These are phyloP conservation scores for Astreopora myriophthalma DNA, from an alignment of 64 coral and sea anemone species.

Conservation along the genomic window DNA sequence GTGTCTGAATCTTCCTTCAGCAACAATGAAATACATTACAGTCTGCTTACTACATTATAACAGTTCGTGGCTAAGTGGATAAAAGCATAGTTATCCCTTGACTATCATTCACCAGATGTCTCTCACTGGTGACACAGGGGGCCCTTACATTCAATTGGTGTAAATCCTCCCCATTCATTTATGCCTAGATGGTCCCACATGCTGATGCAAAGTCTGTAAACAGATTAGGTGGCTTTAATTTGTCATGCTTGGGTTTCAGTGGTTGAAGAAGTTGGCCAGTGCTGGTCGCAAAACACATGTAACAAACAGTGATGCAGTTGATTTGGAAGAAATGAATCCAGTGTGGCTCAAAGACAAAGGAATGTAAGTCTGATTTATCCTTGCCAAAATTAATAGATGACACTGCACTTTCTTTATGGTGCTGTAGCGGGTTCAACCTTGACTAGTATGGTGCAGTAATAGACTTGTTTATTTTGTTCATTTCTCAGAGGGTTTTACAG, in stretches of 20 bases:
- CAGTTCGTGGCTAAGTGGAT: too few species aligned
- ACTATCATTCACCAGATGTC: too few species aligned
- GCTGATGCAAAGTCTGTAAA: too few species aligned
- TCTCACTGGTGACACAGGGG: too few species aligned
- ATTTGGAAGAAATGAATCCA: slow-evolving; percentile 98
- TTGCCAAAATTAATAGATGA: neutral
- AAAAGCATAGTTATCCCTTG: too few species aligned
- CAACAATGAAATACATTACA: too few species aligned
- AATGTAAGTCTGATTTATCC: slow-evolving; percentile 61
- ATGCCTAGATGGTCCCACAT: too few species aligned
- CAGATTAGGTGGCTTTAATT: too few species aligned
- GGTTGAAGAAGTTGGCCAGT: slow-evolving; percentile 91
- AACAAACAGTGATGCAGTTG: slow-evolving; percentile 85
- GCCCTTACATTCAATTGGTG: too few species aligned
- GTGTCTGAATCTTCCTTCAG: too few species aligned
- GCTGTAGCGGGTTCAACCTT: neutral
- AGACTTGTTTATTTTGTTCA: neutral
- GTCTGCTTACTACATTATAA: too few species aligned
- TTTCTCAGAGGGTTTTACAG: slow-evolving; percentile 88
- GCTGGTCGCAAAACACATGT: slow-evolving; percentile 68
- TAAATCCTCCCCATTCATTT: too few species aligned
- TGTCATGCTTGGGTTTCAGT: slow-evolving; percentile 53
- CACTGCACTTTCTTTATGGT: neutral
- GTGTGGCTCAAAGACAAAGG: slow-evolving; percentile 99
- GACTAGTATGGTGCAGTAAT: neutral